Conservation (phyloP, 2,888 invertebrate genomes). For the Tortricodes alternella region DNA sequence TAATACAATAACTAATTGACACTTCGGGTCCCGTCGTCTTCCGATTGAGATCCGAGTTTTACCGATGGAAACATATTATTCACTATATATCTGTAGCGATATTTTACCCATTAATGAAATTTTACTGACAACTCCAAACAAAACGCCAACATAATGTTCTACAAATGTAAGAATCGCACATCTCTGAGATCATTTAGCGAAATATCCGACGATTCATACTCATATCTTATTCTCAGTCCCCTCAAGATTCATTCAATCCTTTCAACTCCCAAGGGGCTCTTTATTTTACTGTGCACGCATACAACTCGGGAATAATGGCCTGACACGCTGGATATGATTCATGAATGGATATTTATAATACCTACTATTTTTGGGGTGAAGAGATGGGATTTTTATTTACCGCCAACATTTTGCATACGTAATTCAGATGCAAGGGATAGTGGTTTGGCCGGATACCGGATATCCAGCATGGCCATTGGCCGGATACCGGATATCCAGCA, state of each 20-base stretch:
- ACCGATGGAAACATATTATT: too few species aligned
- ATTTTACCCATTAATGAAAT: background rate
- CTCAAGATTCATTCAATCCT: too few species aligned
- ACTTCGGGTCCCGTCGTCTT: too few species aligned
- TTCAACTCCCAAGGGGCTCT: slow-evolving; percentile 18
- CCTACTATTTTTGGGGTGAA: background rate
- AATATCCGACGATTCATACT: slow-evolving; percentile 27
- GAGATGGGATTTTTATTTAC: too few species aligned
- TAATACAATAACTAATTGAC: too few species aligned
- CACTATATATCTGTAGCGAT: background rate
- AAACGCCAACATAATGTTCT: slow-evolving; percentile 13
- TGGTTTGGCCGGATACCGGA: too few species aligned
- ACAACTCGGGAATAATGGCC: slow-evolving; percentile 15
- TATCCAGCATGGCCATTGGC: too few species aligned
- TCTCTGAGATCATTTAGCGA: slow-evolving; percentile 21
- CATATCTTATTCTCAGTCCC: slow-evolving; percentile 24
- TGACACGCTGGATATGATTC: slow-evolving; percentile 23
- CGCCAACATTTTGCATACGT: too few species aligned
- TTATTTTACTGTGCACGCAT: slow-evolving; percentile 21
- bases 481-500: too few species aligned
- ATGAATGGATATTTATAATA: background rate
- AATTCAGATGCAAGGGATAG: too few species aligned
- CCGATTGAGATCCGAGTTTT: too few species aligned
- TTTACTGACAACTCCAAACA: slow-evolving; percentile 1
- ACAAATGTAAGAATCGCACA: too few species aligned